Evolutionary conservation across 2,113 vertebrate genomes (phyloP).

Genomic region (Antechinus stuartii): DNA sequence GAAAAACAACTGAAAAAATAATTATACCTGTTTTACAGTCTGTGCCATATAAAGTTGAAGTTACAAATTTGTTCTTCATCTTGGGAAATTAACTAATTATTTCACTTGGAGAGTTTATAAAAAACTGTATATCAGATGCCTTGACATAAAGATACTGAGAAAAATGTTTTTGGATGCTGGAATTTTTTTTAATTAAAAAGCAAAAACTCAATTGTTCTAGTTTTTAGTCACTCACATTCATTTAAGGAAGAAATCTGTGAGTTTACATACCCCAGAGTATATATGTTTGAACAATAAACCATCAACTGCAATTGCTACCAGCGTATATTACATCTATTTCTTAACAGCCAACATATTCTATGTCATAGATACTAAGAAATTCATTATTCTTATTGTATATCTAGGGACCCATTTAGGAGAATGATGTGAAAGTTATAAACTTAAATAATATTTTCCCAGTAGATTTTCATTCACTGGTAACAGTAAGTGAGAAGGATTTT

Average conservation of each 20-base stretch:
- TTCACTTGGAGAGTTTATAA: conserved; percentile 18
- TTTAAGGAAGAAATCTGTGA: conserved; percentile 52
- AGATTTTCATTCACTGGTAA: not conserved
- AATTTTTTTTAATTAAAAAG: conserved; percentile 66
- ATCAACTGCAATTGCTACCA: not conserved
- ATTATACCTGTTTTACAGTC: conserved; percentile 11
- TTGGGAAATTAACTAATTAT: conserved; percentile 49
- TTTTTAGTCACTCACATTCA: conserved; percentile 51
- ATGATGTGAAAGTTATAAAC: conserved; percentile 23
- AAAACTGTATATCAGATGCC: conserved; percentile 58
- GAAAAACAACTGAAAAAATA: not conserved
- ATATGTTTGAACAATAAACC: conserved; percentile 43
- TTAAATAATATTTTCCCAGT: conserved; percentile 19
- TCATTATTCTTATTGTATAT: conserved; percentile 10
- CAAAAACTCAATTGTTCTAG: conserved; percentile 58
- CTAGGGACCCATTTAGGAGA: conserved; percentile 27
- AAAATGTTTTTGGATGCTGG: not conserved
- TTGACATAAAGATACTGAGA: conserved; percentile 49
- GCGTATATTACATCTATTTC: not conserved
- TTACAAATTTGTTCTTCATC: conserved; percentile 15
- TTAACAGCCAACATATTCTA: not conserved
- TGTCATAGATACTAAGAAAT: not conserved
- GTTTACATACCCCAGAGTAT: conserved; percentile 29
- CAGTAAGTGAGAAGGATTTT: conserved; percentile 19
- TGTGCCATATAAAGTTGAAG: not conserved